A percentile compares a stretch with the other conserved stretches of the same genome.
Evolutionary conservation across 2,797 vertebrate species (phyloP).

Genomic region (Halcyon leucocephala): DNA sequence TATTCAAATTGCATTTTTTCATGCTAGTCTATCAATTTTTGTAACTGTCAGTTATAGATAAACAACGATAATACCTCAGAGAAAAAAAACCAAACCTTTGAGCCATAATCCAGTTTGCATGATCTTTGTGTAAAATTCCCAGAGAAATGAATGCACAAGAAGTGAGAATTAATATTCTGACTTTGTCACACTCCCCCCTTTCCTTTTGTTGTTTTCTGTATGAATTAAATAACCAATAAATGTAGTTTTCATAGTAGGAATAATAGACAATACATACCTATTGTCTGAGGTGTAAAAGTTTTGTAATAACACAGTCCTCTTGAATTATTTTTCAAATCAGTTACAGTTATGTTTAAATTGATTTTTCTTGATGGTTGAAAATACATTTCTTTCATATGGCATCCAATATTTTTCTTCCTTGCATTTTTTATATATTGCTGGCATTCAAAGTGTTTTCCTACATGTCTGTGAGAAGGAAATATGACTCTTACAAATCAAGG

Average conservation of each 20-base stretch:
- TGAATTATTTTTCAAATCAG: not conserved
- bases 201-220: not conserved
- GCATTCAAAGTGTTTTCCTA: constrained; percentile 18
- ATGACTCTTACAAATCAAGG: not conserved
- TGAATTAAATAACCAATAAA: not conserved
- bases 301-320: constrained; percentile 22
- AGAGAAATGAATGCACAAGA: not conserved
- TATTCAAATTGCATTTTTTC: not conserved
- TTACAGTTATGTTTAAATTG: constrained; percentile 20
- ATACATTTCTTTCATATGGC: constrained; percentile 42
- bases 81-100: not conserved
- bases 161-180: not conserved
- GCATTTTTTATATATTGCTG: constrained; percentile 49
- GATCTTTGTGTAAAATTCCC: not conserved
- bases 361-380: constrained; percentile 21
- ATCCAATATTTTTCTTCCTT: constrained; percentile 54
- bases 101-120: not conserved
- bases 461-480: constrained; percentile 16
- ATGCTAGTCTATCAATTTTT: not conserved
- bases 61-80: not conserved
- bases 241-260: not conserved
- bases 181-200: not conserved
- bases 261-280: constrained; percentile 41
- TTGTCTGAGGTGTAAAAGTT: constrained; percentile 20
- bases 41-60: not conserved